Base-by-base conservation (phyloP, 2,113 vertebrate genomes). In the Arenaria interpres region DNA sequence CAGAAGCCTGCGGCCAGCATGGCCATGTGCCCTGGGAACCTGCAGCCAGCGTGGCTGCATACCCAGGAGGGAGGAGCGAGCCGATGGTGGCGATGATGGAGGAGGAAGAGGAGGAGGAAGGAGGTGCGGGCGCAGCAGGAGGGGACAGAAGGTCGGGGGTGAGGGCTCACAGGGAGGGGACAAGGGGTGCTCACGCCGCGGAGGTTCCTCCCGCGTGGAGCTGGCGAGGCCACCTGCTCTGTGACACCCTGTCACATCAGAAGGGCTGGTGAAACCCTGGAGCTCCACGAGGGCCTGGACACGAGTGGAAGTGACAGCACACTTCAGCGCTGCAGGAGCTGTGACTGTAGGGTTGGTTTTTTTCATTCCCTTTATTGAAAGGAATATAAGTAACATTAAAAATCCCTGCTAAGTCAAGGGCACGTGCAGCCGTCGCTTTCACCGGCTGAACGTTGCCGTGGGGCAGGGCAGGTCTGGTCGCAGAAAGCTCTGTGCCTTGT, bases 101-200 rank as follows among this genome's bases (percentile, higher is more conserved):
- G 18, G 12, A 28, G 33, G 37, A 12, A 18, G 43, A 46, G 46
- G 46, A 48, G 46, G 46, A 48, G 46, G 50, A n/a, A 14, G 48
- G 50, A 20, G 19, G 11, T 2, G 5, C 0, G 19, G n/a, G 39
- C 10, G 10, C 68, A 35, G 67, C 57, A 5, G 48, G 74, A 14
- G 10, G 3, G 75, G 68, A 37, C 10, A 6, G 46, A 6, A 1
- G 10, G 39, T 5, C 3, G 2, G 6, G 46, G 24, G 20, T 3
- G 24, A 41, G 41, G 54, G 54, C 54, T 71, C n/a, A 8, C 39
- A 8, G 25, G 0, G 48, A 24, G 53, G 32, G 32, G 18, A 21
- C 2, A 2, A 9, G 37, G 17, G 48, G 11, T 7, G 48, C 63
- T 41, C 14, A 20, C 1, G 3, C 25, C 2, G 1, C 3, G 1